Percentiles rank a stretch among this genome's conserved stretches.
Conservation (phyloP, 2,113 vertebrate genomes). For the Tympanuchus pallidicinctus region DNA sequence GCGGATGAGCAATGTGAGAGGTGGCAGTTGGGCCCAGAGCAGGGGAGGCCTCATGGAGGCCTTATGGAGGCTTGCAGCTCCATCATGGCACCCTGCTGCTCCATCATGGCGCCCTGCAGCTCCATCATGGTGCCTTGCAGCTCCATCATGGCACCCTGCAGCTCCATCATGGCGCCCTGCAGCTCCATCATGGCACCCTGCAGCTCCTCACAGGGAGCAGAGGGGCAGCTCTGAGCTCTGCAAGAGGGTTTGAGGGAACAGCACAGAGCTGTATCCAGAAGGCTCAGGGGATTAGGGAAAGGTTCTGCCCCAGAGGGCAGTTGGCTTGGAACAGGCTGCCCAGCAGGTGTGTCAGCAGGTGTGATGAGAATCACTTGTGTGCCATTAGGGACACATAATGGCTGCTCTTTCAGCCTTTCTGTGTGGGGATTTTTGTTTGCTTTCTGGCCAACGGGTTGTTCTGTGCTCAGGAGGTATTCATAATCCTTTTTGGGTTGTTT, state of each 20-base stretch:
- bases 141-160: no score
- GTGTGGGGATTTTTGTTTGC: background rate
- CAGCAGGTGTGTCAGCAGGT: conserved; percentile 30
- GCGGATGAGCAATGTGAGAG: background rate
- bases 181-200: no score
- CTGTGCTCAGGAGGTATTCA: background rate
- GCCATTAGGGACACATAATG: background rate
- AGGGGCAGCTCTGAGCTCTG: background rate
- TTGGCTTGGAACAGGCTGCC: no score
- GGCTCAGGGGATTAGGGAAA: background rate
- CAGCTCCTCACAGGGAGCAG: background rate
- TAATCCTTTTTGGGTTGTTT: background rate
- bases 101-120: no score
- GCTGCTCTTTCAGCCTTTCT: conserved; percentile 60
- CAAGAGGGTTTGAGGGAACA: no score
- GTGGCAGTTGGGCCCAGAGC: background rate
- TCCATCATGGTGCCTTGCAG: no score
- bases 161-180: no score
- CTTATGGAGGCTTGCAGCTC: no score
- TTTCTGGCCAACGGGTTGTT: conserved; percentile 25
- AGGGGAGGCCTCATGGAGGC: background rate
- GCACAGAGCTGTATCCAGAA: no score
- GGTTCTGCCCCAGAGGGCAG: no score
- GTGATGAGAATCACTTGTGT: conserved; percentile 59
- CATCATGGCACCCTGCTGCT: no score